Evolutionary conservation across 2,888 invertebrate species (phyloP), one percentile per base, ranked within the genome.

Genomic region (Archaeoteleia sp.): DNA sequence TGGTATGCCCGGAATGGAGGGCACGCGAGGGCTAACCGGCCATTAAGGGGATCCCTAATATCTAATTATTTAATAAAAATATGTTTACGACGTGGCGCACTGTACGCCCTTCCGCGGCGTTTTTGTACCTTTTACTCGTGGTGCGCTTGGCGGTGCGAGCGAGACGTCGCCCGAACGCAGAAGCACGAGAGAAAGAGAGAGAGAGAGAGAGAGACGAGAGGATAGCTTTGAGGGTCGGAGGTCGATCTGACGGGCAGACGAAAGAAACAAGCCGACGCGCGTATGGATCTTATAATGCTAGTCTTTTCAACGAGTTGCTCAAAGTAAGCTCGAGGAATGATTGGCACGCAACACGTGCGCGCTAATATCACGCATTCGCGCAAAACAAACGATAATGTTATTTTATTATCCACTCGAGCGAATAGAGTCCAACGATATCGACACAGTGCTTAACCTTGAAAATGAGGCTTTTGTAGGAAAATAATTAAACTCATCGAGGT

Each of bases 11-110:
- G 82, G 84, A 84, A 84, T 85, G 84, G 78, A 78, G 80, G 81
- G 82, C 84, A 84, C 82, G 83, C 80, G 79, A 78, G 62, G 74
- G 76, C 82, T 79, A 82, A 83, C 83, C 83, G 79, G 67, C 82
- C 78, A 82, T 83, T 83, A 83, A 79, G 75, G 67, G 63, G 75
- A 79, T 74, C 81, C 77, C 81, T 79, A 84, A 83, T 84, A 85
- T 82, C 85, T 85, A 85, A 85, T 85, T 85, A 85, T 85, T 85
- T 85, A 85, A 85, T 85, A 84, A 85, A 84, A 85, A 83, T 82
- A 83, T 83, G 82, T 85, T 85, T 84, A 84, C 83, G 83, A 84
- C 82, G 84, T 84, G 83, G 84, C 83, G 81, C 81, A 82, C 76
- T 75, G 78, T 79, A 81, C 83, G 82, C 81, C 81, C 79, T 78